Evolutionary conservation across 2,888 invertebrate species (phyloP).

Genomic region (Proisotoma minuta): DNA sequence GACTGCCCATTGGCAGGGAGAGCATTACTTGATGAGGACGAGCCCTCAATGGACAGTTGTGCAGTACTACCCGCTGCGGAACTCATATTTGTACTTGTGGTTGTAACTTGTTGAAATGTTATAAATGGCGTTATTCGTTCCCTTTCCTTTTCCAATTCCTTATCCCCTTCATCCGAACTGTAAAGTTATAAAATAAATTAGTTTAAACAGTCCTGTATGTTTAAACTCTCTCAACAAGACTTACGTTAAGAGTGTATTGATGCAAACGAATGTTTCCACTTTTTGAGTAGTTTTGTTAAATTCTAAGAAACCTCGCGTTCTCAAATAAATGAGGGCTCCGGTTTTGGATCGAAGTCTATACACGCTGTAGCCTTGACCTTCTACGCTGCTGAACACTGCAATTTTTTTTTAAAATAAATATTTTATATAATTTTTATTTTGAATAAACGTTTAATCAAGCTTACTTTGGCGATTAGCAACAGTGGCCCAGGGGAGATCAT

Average conservation of each 20-base stretch:
- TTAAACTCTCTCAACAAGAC: slow-evolving; percentile 41
- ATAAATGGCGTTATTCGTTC: slow-evolving; percentile 47
- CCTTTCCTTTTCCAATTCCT: slow-evolving; percentile 47
- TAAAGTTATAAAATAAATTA: not conserved
- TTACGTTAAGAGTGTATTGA: slow-evolving; percentile 67
- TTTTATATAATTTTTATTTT: not conserved
- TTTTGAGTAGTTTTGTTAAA: slow-evolving; percentile 67
- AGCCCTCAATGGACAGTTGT: slow-evolving; percentile 15
- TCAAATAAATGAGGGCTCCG: slow-evolving; percentile 78
- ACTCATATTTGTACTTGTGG: slow-evolving; percentile 46
- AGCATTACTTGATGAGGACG: not conserved
- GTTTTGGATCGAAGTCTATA: slow-evolving; percentile 75
- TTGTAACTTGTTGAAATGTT: slow-evolving; percentile 48
- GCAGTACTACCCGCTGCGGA: slow-evolving; percentile 22
- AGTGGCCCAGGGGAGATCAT: slow-evolving; percentile 83
- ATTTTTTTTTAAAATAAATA: slow-evolving; percentile 11
- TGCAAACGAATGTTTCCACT: slow-evolving; percentile 79
- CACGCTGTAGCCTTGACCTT: slow-evolving; percentile 78
- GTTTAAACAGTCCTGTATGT: not conserved
- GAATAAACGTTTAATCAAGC: slow-evolving; percentile 47
- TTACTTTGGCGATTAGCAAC: slow-evolving; percentile 79
- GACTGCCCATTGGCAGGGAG: not conserved
- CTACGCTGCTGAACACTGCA: slow-evolving; percentile 80
- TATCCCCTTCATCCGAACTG: slow-evolving; percentile 47
- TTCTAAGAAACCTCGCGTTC: slow-evolving; percentile 78